phyloP scores from a whole-genome alignment of 2,113 vertebrate genomes.

The Dinomys branickii region DNA sequence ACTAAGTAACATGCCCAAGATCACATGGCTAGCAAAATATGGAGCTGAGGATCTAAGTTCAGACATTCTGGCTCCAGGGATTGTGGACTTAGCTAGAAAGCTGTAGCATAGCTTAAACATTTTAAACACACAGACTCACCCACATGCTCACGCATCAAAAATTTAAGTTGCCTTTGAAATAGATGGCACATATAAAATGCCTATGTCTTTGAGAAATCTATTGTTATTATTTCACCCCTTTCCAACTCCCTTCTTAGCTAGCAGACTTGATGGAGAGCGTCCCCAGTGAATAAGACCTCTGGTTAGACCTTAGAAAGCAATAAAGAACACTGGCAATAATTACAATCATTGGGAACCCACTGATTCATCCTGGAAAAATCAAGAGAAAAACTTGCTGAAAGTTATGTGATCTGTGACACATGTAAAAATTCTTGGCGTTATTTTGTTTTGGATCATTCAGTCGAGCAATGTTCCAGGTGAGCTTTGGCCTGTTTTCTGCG shows the following conservation, averaged over 20 bases:
- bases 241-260: neutral
- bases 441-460: neutral
- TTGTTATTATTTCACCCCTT: neutral
- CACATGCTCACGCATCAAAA: neutral
- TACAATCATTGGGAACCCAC: conserved; percentile 23
- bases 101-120: neutral
- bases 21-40: neutral
- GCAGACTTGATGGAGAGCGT: neutral
- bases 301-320: conserved; percentile 9
- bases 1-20: neutral
- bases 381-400: neutral
- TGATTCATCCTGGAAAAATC: conserved; percentile 42
- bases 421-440: neutral
- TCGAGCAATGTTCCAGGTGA: neutral
- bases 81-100: neutral
- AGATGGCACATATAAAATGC: neutral
- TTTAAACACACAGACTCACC: neutral
- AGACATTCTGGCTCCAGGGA: neutral
- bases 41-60: neutral
- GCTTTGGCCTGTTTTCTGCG: neutral
- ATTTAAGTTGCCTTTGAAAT: neutral
- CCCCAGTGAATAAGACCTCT: neutral
- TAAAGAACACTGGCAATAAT: neutral
- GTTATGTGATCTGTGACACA: neutral
- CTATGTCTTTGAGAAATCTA: conserved; percentile 33